Evolutionary conservation across 1,140 invertebrate genomes (phyloP).

Genomic region (Drosophila erecta): DNA sequence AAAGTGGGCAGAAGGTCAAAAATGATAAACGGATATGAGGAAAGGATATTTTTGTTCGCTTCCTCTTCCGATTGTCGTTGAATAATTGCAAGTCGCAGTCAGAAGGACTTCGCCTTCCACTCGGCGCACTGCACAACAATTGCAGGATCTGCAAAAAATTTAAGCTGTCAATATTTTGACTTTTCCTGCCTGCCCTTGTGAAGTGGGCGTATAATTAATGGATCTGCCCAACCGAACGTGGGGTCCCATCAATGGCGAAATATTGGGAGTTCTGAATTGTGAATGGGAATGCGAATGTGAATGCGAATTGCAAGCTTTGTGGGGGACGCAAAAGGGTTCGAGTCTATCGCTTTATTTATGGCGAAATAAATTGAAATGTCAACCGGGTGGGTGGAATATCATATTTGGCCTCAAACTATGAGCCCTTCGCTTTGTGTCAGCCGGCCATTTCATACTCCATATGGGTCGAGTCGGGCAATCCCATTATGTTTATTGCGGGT

Average conservation of each 20-base stretch:
- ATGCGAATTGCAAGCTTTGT: slow-evolving; percentile 53
- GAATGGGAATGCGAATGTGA: slow-evolving; percentile 57
- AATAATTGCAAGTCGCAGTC: slow-evolving; percentile 72
- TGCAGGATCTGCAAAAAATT: slow-evolving; percentile 62
- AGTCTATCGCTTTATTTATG: slow-evolving; percentile 78
- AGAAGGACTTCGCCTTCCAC: neutral
- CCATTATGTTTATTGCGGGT: slow-evolving; percentile 56
- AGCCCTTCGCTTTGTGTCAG: slow-evolving; percentile 56
- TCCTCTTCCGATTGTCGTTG: slow-evolving; percentile 69
- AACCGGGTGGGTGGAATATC: slow-evolving; percentile 71
- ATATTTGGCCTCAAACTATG: slow-evolving; percentile 74
- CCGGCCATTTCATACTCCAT: slow-evolving; percentile 59
- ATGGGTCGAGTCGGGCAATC: slow-evolving; percentile 30
- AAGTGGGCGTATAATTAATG: slow-evolving; percentile 84
- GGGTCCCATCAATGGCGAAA: slow-evolving; percentile 63
- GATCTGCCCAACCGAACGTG: slow-evolving; percentile 35
- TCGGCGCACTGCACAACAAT: slow-evolving; percentile 43
- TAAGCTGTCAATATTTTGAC: slow-evolving; percentile 84
- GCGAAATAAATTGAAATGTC: slow-evolving; percentile 83
- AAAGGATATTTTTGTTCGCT: slow-evolving; percentile 71
- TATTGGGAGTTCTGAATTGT: slow-evolving; percentile 62
- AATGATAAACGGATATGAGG: slow-evolving; percentile 84
- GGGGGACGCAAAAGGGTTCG: slow-evolving; percentile 62
- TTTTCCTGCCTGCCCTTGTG: slow-evolving; percentile 74
- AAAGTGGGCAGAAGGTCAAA: slow-evolving; percentile 79